Percentiles rank a stretch among this genome's conserved stretches.
Conservation (phyloP, 2,113 vertebrate species). For the Prunella himalayana region DNA sequence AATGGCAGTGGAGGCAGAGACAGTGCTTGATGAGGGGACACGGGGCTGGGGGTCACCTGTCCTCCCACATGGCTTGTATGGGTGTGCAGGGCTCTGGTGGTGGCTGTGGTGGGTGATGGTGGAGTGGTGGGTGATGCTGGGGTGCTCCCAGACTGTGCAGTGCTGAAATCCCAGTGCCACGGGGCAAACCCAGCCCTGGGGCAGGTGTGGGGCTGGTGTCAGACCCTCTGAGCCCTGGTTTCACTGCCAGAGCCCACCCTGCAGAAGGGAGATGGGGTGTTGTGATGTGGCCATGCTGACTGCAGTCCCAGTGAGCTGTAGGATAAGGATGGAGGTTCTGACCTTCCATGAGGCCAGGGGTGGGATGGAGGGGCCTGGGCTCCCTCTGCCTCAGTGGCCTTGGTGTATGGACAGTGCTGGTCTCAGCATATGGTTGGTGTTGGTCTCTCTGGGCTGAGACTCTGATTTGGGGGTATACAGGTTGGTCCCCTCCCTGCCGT, state of each 20-base stretch:
- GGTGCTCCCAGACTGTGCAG: neutral
- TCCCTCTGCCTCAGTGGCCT: fast-evolving
- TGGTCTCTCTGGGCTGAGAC: neutral
- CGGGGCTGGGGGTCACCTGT: neutral
- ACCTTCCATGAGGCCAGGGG: neutral
- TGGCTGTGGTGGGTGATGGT: neutral
- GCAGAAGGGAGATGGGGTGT: neutral
- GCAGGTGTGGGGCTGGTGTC: fast-evolving
- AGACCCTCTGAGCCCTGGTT: fast-evolving
- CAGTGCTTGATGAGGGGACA: neutral
- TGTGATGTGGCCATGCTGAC: fast-evolving
- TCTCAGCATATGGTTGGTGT: neutral
- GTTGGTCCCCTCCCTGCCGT: fast-evolving
- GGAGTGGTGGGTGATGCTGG: neutral
- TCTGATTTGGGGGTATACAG: fast-evolving
- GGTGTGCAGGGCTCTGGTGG: fast-evolving
- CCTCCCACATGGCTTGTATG: fast-evolving
- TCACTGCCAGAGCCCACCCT: neutral
- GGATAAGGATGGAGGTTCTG: neutral
- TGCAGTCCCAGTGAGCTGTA: neutral
- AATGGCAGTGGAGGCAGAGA: neutral
- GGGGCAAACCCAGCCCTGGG: neutral
- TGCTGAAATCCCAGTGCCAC: fast-evolving
- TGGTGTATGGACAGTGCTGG: neutral
- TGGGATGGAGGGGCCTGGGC: neutral